Base-by-base conservation (phyloP, 2,797 vertebrate species). In the Cryptoprocta ferox region DNA sequence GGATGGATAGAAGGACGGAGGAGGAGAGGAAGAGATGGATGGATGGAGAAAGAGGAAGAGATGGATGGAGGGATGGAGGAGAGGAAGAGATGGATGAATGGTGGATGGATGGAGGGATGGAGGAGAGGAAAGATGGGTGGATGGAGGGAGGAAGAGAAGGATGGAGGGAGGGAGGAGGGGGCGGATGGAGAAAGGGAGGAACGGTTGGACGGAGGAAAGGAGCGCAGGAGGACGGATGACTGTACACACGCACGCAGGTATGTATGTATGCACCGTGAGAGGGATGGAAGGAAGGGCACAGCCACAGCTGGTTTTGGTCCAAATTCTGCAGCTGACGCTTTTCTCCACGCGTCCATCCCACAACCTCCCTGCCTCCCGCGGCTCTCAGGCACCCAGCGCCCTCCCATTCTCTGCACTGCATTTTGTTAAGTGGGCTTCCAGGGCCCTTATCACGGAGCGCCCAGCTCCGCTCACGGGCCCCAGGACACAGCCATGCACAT, bases 291-390 rank as follows among this genome's bases (percentile, higher is more conserved):
- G 91, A 13, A 28, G 39, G 45, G 68, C 26, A 32, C n/a, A 56
- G 53, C 45, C 26, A 32, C n/a, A 56, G 53, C 45, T 63, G 82
- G 63, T 91, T 16, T 56, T 16, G n/a, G 19, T 42, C 32, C 35
- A 28, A 2, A 30, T 16, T 11, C 24, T 37, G 4, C 18, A 0
- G 2, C 0, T 16, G 82, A 42, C 2, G 11, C 28, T 32, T 15
- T 50, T 73, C 18, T 37, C 8, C 10, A 0, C 26, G 0, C 5
- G 48, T 63, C 28, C 35, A 2, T 13, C 28, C 35, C 68, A 28
- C 19, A 35, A 2, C n/a, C 70, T 85, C 42, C 70, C 35, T 6
- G 9, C 11, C 18, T 68, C 39, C 73, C 0, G 0, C 30, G 93
- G 45, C 71, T 87, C 75, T 26, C 21, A 45, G 68, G 24, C 12